Evolutionary conservation across 2,113 vertebrate genomes (phyloP).

Genomic region (Psammodynastes pulverulentus): DNA sequence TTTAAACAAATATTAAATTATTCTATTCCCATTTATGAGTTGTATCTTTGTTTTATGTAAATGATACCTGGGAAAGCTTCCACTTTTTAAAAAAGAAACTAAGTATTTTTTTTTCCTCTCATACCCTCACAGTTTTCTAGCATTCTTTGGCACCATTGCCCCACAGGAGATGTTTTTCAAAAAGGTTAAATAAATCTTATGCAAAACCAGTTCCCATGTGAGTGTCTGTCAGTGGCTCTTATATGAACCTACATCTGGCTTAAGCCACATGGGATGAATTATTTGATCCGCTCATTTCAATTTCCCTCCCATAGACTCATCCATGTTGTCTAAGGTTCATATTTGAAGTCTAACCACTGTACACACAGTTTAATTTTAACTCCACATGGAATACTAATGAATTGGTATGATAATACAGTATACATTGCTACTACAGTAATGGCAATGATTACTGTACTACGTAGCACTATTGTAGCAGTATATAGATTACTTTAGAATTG

Average conservation of each 20-base stretch:
- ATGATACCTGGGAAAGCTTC: background rate
- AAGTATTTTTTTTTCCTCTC: background rate
- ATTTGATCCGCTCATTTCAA: background rate
- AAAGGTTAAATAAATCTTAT: constrained; percentile 23
- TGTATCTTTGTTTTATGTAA: background rate
- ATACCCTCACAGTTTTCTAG: background rate
- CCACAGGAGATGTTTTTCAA: background rate
- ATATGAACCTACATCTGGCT: constrained; percentile 12
- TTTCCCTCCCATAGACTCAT: constrained; percentile 8
- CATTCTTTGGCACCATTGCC: background rate
- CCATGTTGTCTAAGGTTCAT: constrained; percentile 16
- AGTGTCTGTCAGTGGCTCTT: background rate
- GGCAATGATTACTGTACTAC: background rate
- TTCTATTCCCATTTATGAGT: background rate
- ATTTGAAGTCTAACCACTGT: constrained; percentile 8
- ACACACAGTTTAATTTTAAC: constrained; percentile 10
- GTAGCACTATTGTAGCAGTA: background rate
- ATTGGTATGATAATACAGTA: background rate
- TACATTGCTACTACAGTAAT: background rate
- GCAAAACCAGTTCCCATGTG: constrained; percentile 8
- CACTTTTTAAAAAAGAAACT: background rate
- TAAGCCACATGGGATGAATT: constrained; percentile 17
- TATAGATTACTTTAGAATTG: background rate
- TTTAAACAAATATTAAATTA: background rate
- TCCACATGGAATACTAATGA: constrained; percentile 10